phyloP scores from a whole-genome alignment of 2,797 vertebrate species.

The Enteromius anoplus region DNA sequence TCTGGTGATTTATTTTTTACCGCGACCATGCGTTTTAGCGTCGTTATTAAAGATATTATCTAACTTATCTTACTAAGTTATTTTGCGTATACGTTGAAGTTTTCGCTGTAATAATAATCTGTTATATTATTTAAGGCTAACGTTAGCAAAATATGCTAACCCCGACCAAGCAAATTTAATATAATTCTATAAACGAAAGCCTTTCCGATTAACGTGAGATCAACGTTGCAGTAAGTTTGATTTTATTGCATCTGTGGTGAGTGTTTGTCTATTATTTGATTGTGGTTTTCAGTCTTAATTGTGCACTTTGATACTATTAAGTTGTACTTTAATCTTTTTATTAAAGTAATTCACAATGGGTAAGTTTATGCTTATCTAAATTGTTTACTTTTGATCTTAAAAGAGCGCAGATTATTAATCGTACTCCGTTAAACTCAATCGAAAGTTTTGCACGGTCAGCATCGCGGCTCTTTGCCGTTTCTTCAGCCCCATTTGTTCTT shows the following conservation, averaged over 20 bases:
- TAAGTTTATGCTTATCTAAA: background rate
- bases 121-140: background rate
- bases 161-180: background rate
- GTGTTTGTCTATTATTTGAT: background rate
- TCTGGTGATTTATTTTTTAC: background rate
- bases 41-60: background rate
- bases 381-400: background rate
- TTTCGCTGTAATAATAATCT: background rate
- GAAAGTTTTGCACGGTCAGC: background rate
- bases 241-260: background rate
- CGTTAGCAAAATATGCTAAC: slow-evolving; percentile 30
- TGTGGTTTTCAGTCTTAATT: background rate
- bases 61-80: background rate
- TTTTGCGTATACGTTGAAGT: background rate
- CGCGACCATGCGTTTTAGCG: background rate
- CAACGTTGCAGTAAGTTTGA: background rate
- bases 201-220: background rate
- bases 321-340: background rate
- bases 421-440: background rate
- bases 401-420: background rate
- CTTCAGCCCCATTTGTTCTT: background rate
- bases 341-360: background rate
- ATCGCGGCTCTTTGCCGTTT: background rate
- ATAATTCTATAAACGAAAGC: background rate
- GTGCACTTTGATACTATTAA: background rate